Evolutionary conservation across 2,113 vertebrate species (phyloP).

Genomic region (Apistogramma diplotaenia): DNA sequence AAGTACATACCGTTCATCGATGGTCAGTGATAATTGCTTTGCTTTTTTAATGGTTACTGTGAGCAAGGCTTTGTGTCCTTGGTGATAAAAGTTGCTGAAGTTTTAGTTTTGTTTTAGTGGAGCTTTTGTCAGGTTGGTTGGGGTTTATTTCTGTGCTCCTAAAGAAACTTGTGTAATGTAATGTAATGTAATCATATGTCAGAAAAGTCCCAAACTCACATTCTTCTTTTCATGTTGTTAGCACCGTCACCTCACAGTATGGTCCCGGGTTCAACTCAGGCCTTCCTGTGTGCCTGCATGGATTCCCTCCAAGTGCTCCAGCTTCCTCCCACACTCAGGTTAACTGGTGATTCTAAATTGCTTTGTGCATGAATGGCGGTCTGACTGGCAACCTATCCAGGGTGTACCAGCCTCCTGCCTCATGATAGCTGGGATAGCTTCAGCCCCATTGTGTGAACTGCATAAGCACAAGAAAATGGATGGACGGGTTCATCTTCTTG

Average conservation of each 20-base stretch:
- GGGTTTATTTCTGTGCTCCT: not conserved
- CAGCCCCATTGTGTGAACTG: no score
- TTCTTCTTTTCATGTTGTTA: not conserved
- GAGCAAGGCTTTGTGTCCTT: not conserved
- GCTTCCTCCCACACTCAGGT: not conserved
- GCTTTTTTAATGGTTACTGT: not conserved
- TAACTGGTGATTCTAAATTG: not conserved
- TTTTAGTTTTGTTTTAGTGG: not conserved
- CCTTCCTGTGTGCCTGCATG: not conserved
- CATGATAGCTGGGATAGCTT: no score
- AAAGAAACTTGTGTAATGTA: not conserved
- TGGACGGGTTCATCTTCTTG: not conserved
- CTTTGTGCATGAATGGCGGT: fast-evolving
- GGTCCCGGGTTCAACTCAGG: no score
- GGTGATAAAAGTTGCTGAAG: not conserved
- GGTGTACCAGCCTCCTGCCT: not conserved
- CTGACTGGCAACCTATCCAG: not conserved
- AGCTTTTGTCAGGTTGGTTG: not conserved
- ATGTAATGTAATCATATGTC: not conserved
- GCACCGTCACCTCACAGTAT: no score
- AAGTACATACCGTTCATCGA: not conserved
- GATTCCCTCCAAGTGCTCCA: not conserved
- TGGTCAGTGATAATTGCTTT: not conserved
- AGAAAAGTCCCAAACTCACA: not conserved
- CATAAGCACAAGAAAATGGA: not conserved